Evolutionary conservation across 2,797 vertebrate genomes (phyloP).

Genomic region (Pangasius sanitwongsei): DNA sequence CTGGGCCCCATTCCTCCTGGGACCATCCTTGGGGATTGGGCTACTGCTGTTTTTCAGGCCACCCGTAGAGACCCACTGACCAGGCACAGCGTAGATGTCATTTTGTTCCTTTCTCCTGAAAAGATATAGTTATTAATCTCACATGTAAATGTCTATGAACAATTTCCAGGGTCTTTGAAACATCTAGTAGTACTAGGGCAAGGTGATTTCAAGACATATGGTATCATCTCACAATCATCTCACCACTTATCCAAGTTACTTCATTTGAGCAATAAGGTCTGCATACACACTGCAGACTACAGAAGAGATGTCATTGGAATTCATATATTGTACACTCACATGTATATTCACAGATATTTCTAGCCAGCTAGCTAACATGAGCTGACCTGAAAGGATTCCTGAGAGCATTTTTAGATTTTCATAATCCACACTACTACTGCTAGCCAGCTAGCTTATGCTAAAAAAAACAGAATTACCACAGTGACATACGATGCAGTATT

Average conservation of each 20-base stretch:
- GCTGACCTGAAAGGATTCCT: background rate
- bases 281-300: background rate
- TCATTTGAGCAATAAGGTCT: background rate
- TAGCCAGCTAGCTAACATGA: background rate
- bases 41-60: constrained; percentile 71
- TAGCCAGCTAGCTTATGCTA: background rate
- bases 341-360: background rate
- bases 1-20: constrained; percentile 76
- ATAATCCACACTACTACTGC: background rate
- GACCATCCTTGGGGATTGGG: constrained; percentile 78
- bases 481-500: background rate
- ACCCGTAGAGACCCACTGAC: constrained; percentile 70
- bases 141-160: background rate
- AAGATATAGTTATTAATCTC: constrained; percentile 19
- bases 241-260: background rate
- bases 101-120: constrained; percentile 76
- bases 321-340: background rate
- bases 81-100: constrained; percentile 68
- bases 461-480: background rate
- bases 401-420: background rate
- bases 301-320: background rate
- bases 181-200: background rate
- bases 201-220: background rate
- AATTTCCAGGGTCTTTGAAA: background rate
- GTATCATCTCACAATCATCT: background rate